Base-by-base conservation (phyloP, 2,797 vertebrate genomes). In the Hybognathus amarus region DNA sequence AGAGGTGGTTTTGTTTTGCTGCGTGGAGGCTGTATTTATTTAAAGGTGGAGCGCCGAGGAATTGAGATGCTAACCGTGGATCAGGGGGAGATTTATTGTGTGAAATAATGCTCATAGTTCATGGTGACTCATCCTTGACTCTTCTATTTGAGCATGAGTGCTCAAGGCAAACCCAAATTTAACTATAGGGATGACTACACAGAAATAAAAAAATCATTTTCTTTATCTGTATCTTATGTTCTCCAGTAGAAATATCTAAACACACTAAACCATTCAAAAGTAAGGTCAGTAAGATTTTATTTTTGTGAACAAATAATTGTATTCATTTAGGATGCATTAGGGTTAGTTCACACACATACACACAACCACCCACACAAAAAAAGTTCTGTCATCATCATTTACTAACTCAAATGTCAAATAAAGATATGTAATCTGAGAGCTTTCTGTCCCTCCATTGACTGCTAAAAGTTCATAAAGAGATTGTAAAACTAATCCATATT, bases 21-120 rank as follows among this genome's bases (percentile, higher is more conserved):
- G 50, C 20, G 2, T 24, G 50, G 52, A 70, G 52, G n/a, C 36
- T 24, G 12, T 30, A 27, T 69, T 79, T 69, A 56, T 69, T 59
- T 69, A 6, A 80, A 69, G 56, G 50, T 20, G 17, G 50, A 68
- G 11, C 42, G 36, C 22, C 13, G 12, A 0, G 0, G 18, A 66
- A 7, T 33, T 64, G 38, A 78, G 61, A 78, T 36, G 42, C 63
- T 54, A 30, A 20, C 6, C 0, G 6, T 70, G 66, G 67, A 54
- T 70, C 47, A 54, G 77, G 47, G n/a, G 15, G 63, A 38, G 63
- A 27, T 54, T 79, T 79, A 52, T 38, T 38, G 30, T 54, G 45
- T 67, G 66, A 80, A 80, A 54, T 80, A 54, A 80, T 11, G 36
- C 47, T 33, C 36, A 38, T 52, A 30, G 78, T 54, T 69, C 50